Evolutionary conservation across 2,113 vertebrate species (phyloP), one percentile per base, ranked within the genome.

Genomic region (Bothrops jararaca): DNA sequence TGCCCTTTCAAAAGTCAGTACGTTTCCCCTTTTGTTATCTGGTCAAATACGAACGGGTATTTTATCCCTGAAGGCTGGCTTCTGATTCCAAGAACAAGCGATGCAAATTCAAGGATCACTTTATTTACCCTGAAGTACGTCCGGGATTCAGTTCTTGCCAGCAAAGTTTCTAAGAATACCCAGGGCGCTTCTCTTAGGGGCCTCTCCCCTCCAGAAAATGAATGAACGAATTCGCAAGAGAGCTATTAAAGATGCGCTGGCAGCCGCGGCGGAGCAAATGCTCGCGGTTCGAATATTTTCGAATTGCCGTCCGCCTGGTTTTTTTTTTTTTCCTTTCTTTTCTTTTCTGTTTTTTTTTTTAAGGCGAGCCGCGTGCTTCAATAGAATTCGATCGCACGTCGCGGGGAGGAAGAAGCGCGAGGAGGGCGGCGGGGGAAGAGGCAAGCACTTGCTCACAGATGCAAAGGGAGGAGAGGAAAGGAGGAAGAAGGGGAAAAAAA

Each of bases 1-100:
- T 94, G 95, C 92, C 93, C 26, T 56, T 91, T 95, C 95, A 94
- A 95, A 80, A 86, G n/a, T 86, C 86, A 42, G 58, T 45, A 48
- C 29, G 88, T 93, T 39, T 85, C 92, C 58, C 91, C 88, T 74
- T 90, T 94, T 80, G 93, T 57, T 93, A 90, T 85, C 91, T 0
- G 56, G 92, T 26, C 92, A 89, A 60, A 91, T 91, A 29, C 93
- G 54, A 90, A 92, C 26, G 95, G 93, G 89, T 91, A 93, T 53
- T 93, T 93, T 89, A 92, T 92, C 58, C 93, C 88, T 64, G 39
- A 57, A 90, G 69, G 92, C 53, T 60, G 92, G 91, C 94, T 94
- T 22, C 39, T 42, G 52, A 93, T 89, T n/a, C 90, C 26, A 85
- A 86, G 15, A 85, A 89, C 48, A 64, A 80, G 56, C 10, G 15